Percentiles rank a stretch among this genome's conserved stretches.
phyloP scores from a whole-genome alignment of 1,140 invertebrate genomes.

The Apolygus lucorum region DNA sequence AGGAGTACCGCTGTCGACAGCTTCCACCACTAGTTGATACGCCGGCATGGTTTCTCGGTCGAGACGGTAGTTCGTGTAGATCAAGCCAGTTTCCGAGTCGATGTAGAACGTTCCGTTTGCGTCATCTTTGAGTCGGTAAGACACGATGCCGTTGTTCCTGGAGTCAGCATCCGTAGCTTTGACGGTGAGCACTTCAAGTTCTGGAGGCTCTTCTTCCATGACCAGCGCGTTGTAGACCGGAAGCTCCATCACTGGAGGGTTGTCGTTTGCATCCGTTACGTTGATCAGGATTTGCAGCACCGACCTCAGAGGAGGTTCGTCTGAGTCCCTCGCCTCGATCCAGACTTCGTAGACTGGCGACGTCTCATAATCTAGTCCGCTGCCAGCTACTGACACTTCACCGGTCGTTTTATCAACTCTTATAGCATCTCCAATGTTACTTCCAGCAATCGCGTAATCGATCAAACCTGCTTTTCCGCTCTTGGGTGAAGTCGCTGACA shows the following conservation, averaged over 20 bases:
- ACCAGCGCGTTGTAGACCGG: slow-evolving; percentile 74
- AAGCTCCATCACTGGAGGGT: slow-evolving; percentile 71
- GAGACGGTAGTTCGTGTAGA: slow-evolving; percentile 70
- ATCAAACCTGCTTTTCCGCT: slow-evolving; percentile 55
- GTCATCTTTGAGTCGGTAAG: slow-evolving; percentile 66
- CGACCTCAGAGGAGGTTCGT: slow-evolving; percentile 65
- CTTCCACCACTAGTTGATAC: slow-evolving; percentile 78
- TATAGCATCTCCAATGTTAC: slow-evolving; percentile 78
- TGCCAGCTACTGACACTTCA: slow-evolving; percentile 62
- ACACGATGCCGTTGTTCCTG: slow-evolving; percentile 74
- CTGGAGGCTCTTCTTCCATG: slow-evolving; percentile 75
- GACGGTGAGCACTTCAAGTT: slow-evolving; percentile 65
- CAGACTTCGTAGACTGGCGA: slow-evolving; percentile 77
- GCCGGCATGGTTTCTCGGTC: slow-evolving; percentile 79
- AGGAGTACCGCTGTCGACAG: slow-evolving; percentile 76
- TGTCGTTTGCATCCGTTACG: slow-evolving; percentile 87
- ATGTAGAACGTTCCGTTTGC: slow-evolving; percentile 71
- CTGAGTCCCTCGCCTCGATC: slow-evolving; percentile 82
- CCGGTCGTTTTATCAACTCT: slow-evolving; percentile 69
- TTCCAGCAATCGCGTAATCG: slow-evolving; percentile 78
- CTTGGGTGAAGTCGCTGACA: slow-evolving; percentile 65
- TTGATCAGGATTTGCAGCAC: slow-evolving; percentile 70
- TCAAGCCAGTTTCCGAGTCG: slow-evolving; percentile 69
- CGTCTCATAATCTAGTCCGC: slow-evolving; percentile 81
- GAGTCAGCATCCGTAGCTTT: slow-evolving; percentile 78